Evolutionary conservation across 2,797 vertebrate species (phyloP), one percentile per base, ranked within the genome.

Genomic region (Diceros bicornis): DNA sequence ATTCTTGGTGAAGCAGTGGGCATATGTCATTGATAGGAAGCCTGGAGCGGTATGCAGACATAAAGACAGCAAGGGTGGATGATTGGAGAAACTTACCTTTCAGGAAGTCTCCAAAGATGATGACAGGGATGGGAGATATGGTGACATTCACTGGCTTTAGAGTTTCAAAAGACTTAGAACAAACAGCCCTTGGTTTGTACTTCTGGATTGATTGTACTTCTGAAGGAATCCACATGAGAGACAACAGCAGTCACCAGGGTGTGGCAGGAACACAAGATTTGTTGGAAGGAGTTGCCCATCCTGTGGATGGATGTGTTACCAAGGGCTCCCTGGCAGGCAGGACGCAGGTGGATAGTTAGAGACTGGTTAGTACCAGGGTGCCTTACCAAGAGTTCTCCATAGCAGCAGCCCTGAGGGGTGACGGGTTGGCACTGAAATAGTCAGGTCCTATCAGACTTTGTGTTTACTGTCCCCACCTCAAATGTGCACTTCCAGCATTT

Each of bases 41-140:
- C 69, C 52, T 10, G 4, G 14, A 81, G 59, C 34, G 29, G 18
- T 34, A 18, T 55, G 47, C 50, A 25, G 21, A 29, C 37, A 44
- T 6, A 74, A 61, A 27, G 57, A 69, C n/a, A 68, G 62, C 4
- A 37, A 55, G 10, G 4, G 4, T 59, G 14, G 37, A 44, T 41
- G 55, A 78, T 5, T 27, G 52, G 32, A 89, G 52, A 52, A 88
- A 69, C 21, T 62, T 64, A 47, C 20, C 59, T 82, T 90, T 72
- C 62, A 64, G 90, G 68, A 61, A 85, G 57, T 88, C 18, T 91
- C 81, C 57, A 59, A 72, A 74, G 89, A 82, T n/a, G 57, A 18
- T 77, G 52, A 23, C 14, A 82, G 91, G 41, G n/a, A 92, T 52
- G n/a, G 47, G 52, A 81, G 41, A 14, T 68, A 0, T 29, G 13